Conservation (phyloP, 2,888 invertebrate genomes). For the Synergus umbraculus region DNA sequence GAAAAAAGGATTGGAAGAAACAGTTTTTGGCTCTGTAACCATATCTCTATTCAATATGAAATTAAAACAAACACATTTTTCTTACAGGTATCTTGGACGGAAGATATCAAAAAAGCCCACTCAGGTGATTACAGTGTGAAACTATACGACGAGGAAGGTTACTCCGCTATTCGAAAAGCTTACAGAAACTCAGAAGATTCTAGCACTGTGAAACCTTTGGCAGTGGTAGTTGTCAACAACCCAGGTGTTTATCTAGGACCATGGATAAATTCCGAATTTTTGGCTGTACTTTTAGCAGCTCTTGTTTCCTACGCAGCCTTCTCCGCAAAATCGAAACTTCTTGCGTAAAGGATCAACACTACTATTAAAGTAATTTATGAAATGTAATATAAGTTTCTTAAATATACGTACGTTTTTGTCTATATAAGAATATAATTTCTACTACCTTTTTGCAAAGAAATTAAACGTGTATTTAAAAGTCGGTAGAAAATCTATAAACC, state of each 20-base stretch:
- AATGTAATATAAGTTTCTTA: slow-evolving; percentile 33
- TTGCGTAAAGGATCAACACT: slow-evolving; percentile 79
- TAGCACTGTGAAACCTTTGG: slow-evolving; percentile 83
- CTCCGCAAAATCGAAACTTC: slow-evolving; percentile 88
- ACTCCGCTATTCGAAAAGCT: slow-evolving; percentile 90
- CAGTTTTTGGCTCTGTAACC: no score
- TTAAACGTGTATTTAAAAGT: background rate
- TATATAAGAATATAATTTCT: background rate
- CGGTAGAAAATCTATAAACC: slow-evolving; percentile 12
- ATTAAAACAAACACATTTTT: background rate
- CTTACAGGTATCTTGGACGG: slow-evolving; percentile 93
- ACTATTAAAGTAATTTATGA: slow-evolving; percentile 37
- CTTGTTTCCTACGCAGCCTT: slow-evolving; percentile 92
- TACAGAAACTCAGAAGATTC: slow-evolving; percentile 85
- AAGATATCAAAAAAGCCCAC: slow-evolving; percentile 89
- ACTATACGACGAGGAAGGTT: slow-evolving; percentile 95
- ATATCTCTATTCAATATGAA: background rate
- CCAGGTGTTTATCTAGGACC: slow-evolving; percentile 93
- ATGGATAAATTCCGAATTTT: slow-evolving; percentile 94
- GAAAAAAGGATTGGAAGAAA: no score
- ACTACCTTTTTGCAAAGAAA: background rate
- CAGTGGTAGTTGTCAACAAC: slow-evolving; percentile 85
- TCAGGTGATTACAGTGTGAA: slow-evolving; percentile 89
- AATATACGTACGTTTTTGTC: slow-evolving; percentile 8
- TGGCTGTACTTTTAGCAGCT: slow-evolving; percentile 88